Conservation (phyloP, 1,140 invertebrate species). For the Nymphalis io region DNA sequence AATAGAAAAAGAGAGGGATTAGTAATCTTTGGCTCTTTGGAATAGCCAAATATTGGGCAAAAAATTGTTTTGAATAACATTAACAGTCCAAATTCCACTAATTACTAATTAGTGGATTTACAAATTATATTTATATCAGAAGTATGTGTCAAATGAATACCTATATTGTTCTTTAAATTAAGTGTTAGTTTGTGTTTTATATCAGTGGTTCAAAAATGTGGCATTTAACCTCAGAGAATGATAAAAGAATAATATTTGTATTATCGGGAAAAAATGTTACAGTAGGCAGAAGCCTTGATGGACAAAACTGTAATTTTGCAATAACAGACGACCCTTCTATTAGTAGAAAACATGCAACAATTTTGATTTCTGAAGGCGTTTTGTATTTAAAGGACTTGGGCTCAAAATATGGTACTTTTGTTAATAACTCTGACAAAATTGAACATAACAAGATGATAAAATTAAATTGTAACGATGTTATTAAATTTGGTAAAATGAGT, state of each 20-base stretch:
- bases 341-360: conserved; percentile 80
- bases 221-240: conserved; percentile 60
- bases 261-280: conserved; percentile 49
- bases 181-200: not conserved
- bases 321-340: conserved; percentile 80
- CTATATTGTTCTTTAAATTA: not conserved
- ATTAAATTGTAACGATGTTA: conserved; percentile 69
- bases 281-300: conserved; percentile 62
- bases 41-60: too few relatives aligned
- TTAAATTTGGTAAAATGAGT: conserved; percentile 80
- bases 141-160: not conserved
- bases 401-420: conserved; percentile 81
- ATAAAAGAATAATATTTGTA: conserved; percentile 63
- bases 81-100: too few relatives aligned
- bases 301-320: conserved; percentile 65
- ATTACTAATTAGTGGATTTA: too few relatives aligned
- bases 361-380: conserved; percentile 51
- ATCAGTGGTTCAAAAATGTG: conserved; percentile 50
- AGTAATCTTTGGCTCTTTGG: too few relatives aligned
- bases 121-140: too few relatives aligned
- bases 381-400: conserved; percentile 74
- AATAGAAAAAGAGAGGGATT: too few relatives aligned
- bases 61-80: too few relatives aligned
- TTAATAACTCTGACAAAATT: conserved; percentile 69
- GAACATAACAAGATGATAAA: conserved; percentile 52